Conservation (phyloP, 23 tunicate species). For the Phallusia fumigata region DNA sequence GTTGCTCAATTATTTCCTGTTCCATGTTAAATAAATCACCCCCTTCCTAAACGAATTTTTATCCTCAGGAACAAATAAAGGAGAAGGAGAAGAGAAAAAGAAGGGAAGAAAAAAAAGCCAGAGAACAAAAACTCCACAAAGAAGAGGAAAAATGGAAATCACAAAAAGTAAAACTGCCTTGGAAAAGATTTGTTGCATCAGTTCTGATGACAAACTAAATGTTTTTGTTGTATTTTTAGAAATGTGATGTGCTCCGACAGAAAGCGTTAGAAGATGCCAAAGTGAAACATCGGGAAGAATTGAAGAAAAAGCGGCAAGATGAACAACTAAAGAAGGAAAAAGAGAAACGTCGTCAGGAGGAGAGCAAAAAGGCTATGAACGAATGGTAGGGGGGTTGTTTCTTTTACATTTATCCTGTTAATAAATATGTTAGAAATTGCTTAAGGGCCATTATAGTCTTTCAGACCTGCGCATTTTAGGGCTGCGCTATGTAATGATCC, state of each 20-base stretch:
- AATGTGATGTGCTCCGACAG: constrained; percentile 49
- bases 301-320: constrained; percentile 52
- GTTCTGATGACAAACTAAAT: not conserved
- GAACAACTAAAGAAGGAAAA: constrained; percentile 31
- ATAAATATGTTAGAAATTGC: no score
- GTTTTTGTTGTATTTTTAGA: constrained; percentile 28
- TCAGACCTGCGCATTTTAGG: no score
- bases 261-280: constrained; percentile 44
- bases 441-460: no score
- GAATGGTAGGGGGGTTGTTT: constrained; percentile 31
- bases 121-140: constrained; percentile 34
- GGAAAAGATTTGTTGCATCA: not conserved
- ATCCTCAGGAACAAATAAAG: constrained; percentile 24
- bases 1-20: no score
- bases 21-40: no score
- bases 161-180: constrained; percentile 17
- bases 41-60: no score
- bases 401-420: no score
- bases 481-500: no score
- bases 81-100: constrained; percentile 31
- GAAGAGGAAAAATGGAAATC: constrained; percentile 53
- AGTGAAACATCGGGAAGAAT: constrained; percentile 44
- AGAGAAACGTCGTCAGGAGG: constrained; percentile 32
- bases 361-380: constrained; percentile 33
- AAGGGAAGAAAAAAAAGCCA: constrained; percentile 26